phyloP scores from a whole-genome alignment of 2,888 invertebrate species.

The Hypolimnas misippus region DNA sequence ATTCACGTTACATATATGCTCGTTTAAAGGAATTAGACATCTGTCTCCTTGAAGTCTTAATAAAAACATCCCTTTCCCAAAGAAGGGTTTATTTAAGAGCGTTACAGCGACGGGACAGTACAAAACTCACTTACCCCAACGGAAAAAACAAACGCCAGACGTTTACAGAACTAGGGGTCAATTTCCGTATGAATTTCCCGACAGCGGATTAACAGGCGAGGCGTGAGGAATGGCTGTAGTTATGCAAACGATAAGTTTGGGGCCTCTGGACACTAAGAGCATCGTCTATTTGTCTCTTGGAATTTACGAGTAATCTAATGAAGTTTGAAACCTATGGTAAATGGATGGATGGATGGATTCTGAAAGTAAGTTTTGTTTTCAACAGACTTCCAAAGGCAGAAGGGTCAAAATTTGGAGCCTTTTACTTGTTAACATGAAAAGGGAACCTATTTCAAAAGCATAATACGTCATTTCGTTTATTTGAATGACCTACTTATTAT shows the following conservation, averaged over 20 bases:
- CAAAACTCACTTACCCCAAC: conserved; percentile 32
- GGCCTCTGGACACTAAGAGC: conserved; percentile 13
- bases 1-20: too few species aligned
- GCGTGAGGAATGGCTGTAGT: conserved; percentile 22
- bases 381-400: too few species aligned
- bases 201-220: conserved; percentile 42
- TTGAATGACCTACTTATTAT: too few species aligned
- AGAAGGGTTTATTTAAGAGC: not conserved
- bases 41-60: not conserved
- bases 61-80: not conserved
- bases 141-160: conserved; percentile 42
- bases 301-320: not conserved
- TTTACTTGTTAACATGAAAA: too few species aligned
- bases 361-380: too few species aligned
- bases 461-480: too few species aligned
- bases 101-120: conserved; percentile 1
- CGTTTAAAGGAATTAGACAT: too few species aligned
- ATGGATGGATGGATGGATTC: too few species aligned
- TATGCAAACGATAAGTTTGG: conserved; percentile 33
- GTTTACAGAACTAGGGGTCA: conserved; percentile 44
- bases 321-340: too few species aligned
- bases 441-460: too few species aligned
- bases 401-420: too few species aligned
- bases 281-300: conserved; percentile 1
- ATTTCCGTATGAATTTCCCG: conserved; percentile 51